Percentiles rank a stretch among this genome's conserved stretches.
phyloP scores from a whole-genome alignment of 2,888 invertebrate species.

The Sesia apiformis region DNA sequence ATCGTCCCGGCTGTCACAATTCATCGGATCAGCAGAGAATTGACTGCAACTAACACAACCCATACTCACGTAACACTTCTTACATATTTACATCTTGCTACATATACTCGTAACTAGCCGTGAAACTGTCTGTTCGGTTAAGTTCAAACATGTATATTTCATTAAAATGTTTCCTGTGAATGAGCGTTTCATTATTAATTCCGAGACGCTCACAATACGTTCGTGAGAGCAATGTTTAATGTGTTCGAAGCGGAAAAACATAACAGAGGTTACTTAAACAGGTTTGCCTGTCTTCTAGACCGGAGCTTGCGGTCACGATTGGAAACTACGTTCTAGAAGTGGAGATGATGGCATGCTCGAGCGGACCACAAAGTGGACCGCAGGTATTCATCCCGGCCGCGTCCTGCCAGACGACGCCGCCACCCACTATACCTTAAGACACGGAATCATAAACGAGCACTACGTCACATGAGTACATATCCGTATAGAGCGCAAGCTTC shows the following conservation, averaged over 20 bases:
- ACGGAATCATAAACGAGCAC: constrained; percentile 20
- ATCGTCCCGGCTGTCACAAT: no score
- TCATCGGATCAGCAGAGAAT: no score
- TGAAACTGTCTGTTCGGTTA: no score
- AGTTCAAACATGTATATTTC: no score
- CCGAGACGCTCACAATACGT: constrained; percentile 14
- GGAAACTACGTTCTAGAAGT: constrained; percentile 8
- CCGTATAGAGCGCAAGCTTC: no score
- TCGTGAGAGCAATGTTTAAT: constrained; percentile 27
- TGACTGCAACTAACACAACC: no score
- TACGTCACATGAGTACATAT: no score
- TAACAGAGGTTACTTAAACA: constrained; percentile 29
- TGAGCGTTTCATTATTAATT: constrained; percentile 21
- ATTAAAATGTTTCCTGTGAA: no score
- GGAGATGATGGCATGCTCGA: constrained; percentile 43
- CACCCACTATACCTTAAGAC: constrained; percentile 36
- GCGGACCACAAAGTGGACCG: constrained; percentile 53
- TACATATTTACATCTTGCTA: no score
- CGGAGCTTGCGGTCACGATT: constrained; percentile 56
- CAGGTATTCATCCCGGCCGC: constrained; percentile 22
- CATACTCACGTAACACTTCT: no score
- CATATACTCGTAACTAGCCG: no score
- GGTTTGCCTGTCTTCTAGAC: constrained; percentile 43
- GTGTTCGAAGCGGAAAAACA: constrained; percentile 14
- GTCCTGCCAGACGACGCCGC: constrained; percentile 8